A percentile compares a stretch with the other conserved stretches of the same genome.
These are phyloP conservation scores for Ctenicera cuprea DNA, from an alignment of 2,888 invertebrate species.

Conservation along the genomic window DNA sequence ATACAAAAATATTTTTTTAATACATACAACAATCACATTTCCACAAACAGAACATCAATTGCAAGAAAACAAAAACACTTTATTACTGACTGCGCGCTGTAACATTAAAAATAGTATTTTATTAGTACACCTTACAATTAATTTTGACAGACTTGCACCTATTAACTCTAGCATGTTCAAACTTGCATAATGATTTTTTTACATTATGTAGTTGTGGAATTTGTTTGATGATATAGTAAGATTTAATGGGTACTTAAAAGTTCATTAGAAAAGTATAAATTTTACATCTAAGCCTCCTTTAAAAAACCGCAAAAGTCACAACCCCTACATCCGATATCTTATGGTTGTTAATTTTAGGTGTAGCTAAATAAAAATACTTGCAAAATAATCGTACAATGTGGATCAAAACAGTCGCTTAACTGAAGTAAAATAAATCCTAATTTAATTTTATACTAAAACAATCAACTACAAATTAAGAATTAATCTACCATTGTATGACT, in stretches of 20 bases:
- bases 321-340: neutral
- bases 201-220: too few species aligned
- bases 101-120: constrained; percentile 9
- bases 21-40: constrained; percentile 32
- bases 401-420: neutral
- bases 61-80: constrained; percentile 8
- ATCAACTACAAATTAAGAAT: constrained; percentile 22
- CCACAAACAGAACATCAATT: constrained; percentile 32
- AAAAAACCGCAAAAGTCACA: neutral
- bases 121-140: neutral
- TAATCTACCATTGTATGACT: constrained; percentile 1
- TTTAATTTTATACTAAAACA: neutral
- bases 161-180: too few species aligned
- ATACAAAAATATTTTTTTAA: constrained; percentile 48
- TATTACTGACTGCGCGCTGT: neutral
- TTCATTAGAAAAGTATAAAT: too few species aligned
- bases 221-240: too few species aligned
- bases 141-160: neutral
- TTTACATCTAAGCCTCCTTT: too few species aligned
- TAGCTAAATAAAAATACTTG: neutral
- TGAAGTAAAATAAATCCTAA: neutral
- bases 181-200: too few species aligned
- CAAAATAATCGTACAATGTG: neutral
- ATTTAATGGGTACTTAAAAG: too few species aligned
- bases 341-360: neutral